phyloP scores from a whole-genome alignment of 2,797 vertebrate species.

The Cephalopachus bancanus region DNA sequence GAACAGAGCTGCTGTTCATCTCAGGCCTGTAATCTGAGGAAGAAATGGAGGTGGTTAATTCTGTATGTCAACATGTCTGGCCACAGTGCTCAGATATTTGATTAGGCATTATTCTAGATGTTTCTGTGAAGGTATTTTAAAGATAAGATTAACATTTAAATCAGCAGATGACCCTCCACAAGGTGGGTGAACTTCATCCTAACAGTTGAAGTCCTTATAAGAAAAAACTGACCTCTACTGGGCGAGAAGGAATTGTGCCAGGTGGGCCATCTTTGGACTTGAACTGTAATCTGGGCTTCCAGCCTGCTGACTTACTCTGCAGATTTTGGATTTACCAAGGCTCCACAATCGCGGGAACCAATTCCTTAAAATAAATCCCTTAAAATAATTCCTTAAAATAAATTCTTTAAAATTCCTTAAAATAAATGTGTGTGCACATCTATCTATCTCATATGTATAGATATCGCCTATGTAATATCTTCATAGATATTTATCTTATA shows the following conservation, averaged over 20 bases:
- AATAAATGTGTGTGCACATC: neutral
- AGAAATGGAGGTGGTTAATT: neutral
- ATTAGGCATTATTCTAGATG: neutral
- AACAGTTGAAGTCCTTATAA: neutral
- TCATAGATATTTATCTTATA: neutral
- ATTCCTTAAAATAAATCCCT: neutral
- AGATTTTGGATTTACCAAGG: neutral
- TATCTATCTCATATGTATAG: neutral
- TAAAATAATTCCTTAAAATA: neutral
- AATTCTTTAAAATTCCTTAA: neutral
- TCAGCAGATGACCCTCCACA: neutral
- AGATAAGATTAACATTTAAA: neutral
- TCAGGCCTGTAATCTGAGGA: neutral
- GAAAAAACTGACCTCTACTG: neutral
- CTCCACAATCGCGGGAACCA: neutral
- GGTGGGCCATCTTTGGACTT: no score
- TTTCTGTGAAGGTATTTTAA: neutral
- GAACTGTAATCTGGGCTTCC: neutral
- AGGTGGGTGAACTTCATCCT: neutral
- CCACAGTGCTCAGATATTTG: neutral
- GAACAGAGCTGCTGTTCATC: neutral
- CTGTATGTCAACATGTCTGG: neutral
- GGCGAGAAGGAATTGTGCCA: neutral
- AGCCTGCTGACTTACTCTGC: neutral
- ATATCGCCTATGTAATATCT: neutral